Percentiles rank a stretch among this genome's conserved stretches.
Conservation (phyloP, 1,140 invertebrate genomes). For the Rhagoletis pomonella region DNA sequence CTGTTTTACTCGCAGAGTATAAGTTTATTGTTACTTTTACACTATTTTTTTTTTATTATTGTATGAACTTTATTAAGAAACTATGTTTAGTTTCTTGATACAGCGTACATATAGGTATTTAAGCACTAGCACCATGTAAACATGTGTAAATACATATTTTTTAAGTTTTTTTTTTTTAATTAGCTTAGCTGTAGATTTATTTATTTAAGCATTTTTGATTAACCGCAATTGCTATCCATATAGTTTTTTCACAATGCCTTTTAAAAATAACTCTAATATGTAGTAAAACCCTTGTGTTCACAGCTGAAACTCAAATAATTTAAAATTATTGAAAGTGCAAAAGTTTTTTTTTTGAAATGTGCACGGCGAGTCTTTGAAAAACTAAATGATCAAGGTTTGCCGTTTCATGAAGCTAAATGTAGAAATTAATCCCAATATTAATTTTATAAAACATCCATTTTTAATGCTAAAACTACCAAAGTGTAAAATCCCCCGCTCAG, state of each 20-base stretch:
- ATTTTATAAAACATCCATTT: no score
- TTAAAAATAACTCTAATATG: neutral
- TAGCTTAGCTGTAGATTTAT: neutral
- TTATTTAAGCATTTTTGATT: slow-evolving; percentile 1
- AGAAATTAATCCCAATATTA: no score
- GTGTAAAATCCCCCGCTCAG: no score
- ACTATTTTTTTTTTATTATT: neutral
- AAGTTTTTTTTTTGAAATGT: neutral
- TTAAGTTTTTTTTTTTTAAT: neutral
- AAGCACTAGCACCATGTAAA: slow-evolving; percentile 21
- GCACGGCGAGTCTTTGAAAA: no score
- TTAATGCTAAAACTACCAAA: no score
- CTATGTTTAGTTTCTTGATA: neutral
- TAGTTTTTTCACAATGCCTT: neutral
- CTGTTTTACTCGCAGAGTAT: slow-evolving; percentile 25
- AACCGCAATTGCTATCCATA: neutral
- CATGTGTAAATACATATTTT: neutral
- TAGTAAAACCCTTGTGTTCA: slow-evolving; percentile 16
- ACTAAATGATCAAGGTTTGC: no score
- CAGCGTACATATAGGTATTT: neutral
- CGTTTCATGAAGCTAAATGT: no score
- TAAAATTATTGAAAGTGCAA: no score
- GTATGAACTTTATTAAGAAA: slow-evolving; percentile 7
- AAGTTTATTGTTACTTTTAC: slow-evolving; percentile 29
- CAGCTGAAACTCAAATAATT: neutral